Evolutionary conservation across 2,113 vertebrate genomes (phyloP).

Genomic region (Tylochromis polylepis): DNA sequence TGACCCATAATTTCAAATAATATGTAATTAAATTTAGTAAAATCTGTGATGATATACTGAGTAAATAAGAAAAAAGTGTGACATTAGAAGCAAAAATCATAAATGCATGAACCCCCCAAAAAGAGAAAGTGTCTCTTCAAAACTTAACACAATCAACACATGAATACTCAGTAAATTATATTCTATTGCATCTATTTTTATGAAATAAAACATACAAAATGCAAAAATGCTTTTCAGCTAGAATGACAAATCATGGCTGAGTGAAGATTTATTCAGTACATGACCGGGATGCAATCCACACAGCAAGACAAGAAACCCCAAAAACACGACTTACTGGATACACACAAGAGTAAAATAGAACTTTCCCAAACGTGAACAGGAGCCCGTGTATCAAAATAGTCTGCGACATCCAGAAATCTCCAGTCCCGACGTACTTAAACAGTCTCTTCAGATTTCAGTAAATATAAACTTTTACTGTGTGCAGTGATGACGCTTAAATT

Average conservation of each 20-base stretch:
- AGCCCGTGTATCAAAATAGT: constrained; percentile 31
- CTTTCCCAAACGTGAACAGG: constrained; percentile 6
- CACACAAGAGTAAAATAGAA: constrained; percentile 1
- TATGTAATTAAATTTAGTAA: constrained; percentile 14
- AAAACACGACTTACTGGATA: constrained; percentile 13
- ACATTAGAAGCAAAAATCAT: constrained; percentile 14
- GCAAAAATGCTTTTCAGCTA: not conserved
- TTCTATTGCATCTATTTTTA: constrained; percentile 27
- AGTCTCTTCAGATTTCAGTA: not conserved
- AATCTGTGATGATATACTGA: constrained; percentile 10
- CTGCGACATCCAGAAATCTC: not conserved
- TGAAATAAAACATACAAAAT: constrained; percentile 23
- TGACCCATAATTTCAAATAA: constrained; percentile 35
- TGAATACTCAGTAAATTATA: constrained; percentile 22
- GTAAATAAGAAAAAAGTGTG: constrained; percentile 9
- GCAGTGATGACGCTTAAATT: not conserved
- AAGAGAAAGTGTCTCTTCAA: not conserved
- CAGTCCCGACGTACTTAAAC: not conserved
- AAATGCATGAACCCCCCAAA: not conserved
- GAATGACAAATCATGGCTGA: not conserved
- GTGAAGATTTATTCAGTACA: constrained; percentile 9
- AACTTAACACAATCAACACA: not conserved
- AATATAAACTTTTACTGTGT: not conserved
- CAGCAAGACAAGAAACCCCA: constrained; percentile 27
- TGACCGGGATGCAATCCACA: not conserved